Conservation (phyloP, 2,797 vertebrate genomes). For the Megalops cyprinoides region DNA sequence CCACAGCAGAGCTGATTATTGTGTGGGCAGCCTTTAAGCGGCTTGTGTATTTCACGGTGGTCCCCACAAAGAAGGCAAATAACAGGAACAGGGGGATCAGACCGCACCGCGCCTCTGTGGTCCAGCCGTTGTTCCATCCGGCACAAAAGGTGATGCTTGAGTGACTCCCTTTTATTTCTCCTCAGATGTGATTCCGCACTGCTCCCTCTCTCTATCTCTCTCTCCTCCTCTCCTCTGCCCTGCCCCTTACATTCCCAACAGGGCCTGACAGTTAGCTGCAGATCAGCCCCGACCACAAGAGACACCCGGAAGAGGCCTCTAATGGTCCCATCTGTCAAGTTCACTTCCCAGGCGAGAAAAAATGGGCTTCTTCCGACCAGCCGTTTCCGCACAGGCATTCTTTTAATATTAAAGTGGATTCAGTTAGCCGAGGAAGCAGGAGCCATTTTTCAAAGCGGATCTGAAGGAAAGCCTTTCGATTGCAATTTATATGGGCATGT, state of each 20-base stretch:
- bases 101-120: conserved; percentile 86
- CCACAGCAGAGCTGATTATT: conserved; percentile 84
- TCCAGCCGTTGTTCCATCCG: conserved; percentile 88
- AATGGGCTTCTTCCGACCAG: conserved; percentile 13
- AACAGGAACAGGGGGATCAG: conserved; percentile 82
- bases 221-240: conserved; percentile 63
- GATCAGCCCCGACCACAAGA: conserved; percentile 81
- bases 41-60: conserved; percentile 93
- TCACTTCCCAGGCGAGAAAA: conserved; percentile 74
- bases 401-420: conserved; percentile 31
- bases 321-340: conserved; percentile 93
- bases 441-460: conserved; percentile 13
- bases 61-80: conserved; percentile 82
- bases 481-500: not conserved
- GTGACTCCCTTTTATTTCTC: conserved; percentile 89
- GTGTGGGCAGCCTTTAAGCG: conserved; percentile 79
- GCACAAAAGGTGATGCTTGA: conserved; percentile 96
- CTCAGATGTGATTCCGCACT: conserved; percentile 67
- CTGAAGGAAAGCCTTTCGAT: not conserved
- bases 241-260: conserved; percentile 48
- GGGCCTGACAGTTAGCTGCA: conserved; percentile 75
- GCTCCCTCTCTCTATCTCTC: conserved; percentile 63
- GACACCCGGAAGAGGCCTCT: conserved; percentile 82
- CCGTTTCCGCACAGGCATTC: not conserved
- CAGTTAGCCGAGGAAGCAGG: not conserved